Base-by-base conservation (phyloP, 2,113 vertebrate genomes). In the Orientallactaga bullata region DNA sequence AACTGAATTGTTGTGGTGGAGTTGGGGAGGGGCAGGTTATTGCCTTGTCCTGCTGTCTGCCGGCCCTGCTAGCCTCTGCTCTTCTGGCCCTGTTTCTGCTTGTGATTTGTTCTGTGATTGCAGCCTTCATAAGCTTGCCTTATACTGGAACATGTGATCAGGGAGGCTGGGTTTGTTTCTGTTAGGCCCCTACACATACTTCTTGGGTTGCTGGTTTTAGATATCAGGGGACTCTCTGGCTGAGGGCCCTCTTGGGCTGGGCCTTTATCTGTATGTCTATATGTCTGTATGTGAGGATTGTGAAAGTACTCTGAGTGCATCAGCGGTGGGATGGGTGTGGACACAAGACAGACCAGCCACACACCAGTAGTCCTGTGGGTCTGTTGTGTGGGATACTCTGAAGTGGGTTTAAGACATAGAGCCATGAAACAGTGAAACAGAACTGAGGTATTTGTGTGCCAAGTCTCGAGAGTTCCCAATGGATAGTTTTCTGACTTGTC, bases 251-350 rank as follows among this genome's bases (percentile, higher is more conserved):
- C n/a, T 63, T 63, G 79, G 51, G 9, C 35, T 78, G 68, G 24
- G 30, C 24, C 72, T 37, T 78, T 18, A 20, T n/a, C 17, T 37
- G 24, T 76, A 21, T 47, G 8, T 84, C 2, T 37, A 1, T 71
- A 0, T 47, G 8, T 84, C 2, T 37, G 2, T 71, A 0, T 16
- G 9, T 10, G 13, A 85, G 21, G 35, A 1, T 12, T 83, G 21
- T 42, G 18, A 37, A 68, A 73, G 69, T 6, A 15, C 78, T 76
- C 6, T 91, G 32, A 77, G 3, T 20, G 9, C 1, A n/a, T 65
- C 5, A 60, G 37, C 37, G 35, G n/a, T 23, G 2, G 5, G 6
- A 6, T 65, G 21, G 1, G 11, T 15, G 0, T 51, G 78, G 24
- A 8, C 15, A 3, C 7, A 81, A 42, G 17, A 80, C 10, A 86